These are phyloP conservation scores for Otis tarda DNA, from an alignment of 2,113 vertebrate genomes.

Conservation along the genomic window DNA sequence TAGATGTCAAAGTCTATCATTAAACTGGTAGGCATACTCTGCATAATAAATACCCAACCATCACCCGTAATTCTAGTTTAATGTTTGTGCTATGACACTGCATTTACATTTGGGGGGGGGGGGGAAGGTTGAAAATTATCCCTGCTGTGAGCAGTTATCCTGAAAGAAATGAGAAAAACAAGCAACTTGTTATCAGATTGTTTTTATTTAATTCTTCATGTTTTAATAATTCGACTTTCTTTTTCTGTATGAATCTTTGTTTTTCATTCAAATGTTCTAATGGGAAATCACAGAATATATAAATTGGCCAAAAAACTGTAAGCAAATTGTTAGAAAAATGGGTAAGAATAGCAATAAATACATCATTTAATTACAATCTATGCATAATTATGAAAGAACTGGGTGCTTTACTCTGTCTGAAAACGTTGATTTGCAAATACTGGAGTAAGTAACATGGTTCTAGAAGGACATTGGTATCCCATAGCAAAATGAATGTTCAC, in stretches of 20 bases:
- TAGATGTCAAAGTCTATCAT: neutral
- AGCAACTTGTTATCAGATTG: neutral
- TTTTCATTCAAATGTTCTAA: neutral
- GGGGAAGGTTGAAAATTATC: neutral
- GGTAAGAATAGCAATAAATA: neutral
- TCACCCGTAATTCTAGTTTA: constrained; percentile 1
- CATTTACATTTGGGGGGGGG: neutral
- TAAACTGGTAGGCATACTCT: neutral
- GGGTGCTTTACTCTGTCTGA: neutral
- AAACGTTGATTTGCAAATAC: neutral
- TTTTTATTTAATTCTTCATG: neutral
- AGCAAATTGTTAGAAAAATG: neutral
- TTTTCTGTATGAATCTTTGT: neutral
- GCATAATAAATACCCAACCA: constrained; percentile 11
- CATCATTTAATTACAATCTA: neutral
- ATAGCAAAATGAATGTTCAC: neutral
- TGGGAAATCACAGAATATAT: neutral
- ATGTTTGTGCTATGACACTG: neutral
- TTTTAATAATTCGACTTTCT: neutral
- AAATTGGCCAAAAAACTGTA: neutral
- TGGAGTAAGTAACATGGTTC: neutral
- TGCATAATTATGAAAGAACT: neutral
- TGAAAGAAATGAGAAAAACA: neutral
- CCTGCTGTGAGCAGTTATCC: neutral
- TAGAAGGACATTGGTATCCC: neutral